phyloP scores from a whole-genome alignment of 2,888 invertebrate genomes.

The Tholera decimalis region DNA sequence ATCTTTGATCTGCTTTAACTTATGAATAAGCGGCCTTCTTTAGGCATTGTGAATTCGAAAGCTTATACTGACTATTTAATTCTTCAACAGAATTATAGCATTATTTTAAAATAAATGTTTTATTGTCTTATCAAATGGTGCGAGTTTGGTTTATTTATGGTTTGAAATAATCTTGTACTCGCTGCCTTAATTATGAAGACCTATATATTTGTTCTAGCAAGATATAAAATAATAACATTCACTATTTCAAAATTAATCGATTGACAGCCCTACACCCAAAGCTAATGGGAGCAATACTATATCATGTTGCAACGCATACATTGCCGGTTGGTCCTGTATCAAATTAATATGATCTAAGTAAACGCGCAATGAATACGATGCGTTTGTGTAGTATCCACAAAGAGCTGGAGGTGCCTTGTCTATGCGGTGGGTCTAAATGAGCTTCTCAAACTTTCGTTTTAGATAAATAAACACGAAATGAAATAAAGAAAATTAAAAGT shows the following conservation, averaged over 20 bases:
- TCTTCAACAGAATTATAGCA: too few relatives aligned
- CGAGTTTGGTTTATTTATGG: too few relatives aligned
- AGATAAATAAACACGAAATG: neutral
- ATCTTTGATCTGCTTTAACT: too few relatives aligned
- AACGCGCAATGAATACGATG: conserved; percentile 60
- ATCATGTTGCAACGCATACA: conserved; percentile 47
- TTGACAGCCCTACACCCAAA: conserved; percentile 29
- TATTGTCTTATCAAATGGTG: too few relatives aligned
- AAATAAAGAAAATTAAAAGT: neutral
- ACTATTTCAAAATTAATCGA: neutral
- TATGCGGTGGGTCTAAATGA: conserved; percentile 69
- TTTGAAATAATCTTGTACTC: neutral
- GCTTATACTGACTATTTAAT: too few relatives aligned
- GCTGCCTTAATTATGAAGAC: neutral
- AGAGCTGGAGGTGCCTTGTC: conserved; percentile 66
- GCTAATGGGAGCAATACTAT: conserved; percentile 41
- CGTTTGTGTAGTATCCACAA: conserved; percentile 53
- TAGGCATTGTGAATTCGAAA: too few relatives aligned
- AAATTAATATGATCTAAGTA: conserved; percentile 20
- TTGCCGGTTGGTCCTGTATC: conserved; percentile 14
- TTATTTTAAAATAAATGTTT: too few relatives aligned
- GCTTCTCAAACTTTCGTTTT: conserved; percentile 51
- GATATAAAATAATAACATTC: neutral
- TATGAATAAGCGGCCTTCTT: too few relatives aligned
- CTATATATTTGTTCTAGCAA: neutral